A percentile compares a stretch with the other conserved stretches of the same genome.
phyloP scores from a whole-genome alignment of 2,797 vertebrate species.

The Microctenopoma stevenorrisi region DNA sequence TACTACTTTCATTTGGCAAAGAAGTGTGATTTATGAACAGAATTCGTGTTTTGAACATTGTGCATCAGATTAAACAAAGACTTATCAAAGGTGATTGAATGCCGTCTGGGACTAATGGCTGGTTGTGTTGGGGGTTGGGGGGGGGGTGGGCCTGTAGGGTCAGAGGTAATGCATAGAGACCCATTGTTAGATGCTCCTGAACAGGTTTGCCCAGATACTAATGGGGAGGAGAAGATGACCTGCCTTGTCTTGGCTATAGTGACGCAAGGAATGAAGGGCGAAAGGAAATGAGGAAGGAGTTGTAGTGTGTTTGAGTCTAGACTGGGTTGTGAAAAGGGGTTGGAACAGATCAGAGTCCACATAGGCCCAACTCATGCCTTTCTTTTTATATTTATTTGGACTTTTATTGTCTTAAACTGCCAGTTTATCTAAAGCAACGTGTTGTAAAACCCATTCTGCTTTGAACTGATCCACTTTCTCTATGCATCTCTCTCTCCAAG shows the following conservation, averaged over 20 bases:
- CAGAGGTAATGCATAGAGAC: slow-evolving; percentile 50
- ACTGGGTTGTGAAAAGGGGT: slow-evolving; percentile 30
- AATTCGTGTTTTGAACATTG: background rate
- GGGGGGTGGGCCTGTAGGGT: slow-evolving; percentile 46
- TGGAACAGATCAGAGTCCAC: slow-evolving; percentile 29
- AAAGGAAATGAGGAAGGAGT: slow-evolving; percentile 48
- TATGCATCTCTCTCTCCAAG: slow-evolving; percentile 2
- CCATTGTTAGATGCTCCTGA: slow-evolving; percentile 48
- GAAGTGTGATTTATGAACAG: no score
- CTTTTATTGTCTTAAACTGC: background rate
- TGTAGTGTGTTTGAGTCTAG: slow-evolving; percentile 18
- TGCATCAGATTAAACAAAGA: slow-evolving; percentile 37
- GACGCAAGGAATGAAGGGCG: slow-evolving; percentile 30
- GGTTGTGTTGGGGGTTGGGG: slow-evolving; percentile 1
- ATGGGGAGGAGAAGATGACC: slow-evolving; percentile 59
- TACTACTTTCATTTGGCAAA: background rate
- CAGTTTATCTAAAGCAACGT: slow-evolving; percentile 12
- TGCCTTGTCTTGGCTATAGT: slow-evolving; percentile 25
- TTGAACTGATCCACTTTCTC: background rate
- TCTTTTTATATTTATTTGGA: background rate
- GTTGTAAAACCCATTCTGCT: slow-evolving; percentile 1
- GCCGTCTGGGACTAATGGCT: slow-evolving; percentile 45
- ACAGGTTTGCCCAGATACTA: slow-evolving; percentile 39
- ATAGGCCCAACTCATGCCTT: background rate
- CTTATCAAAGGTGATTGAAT: slow-evolving; percentile 25